Conservation (phyloP, 2,113 vertebrate genomes). For the pig (Sus scrofa) region DNA sequence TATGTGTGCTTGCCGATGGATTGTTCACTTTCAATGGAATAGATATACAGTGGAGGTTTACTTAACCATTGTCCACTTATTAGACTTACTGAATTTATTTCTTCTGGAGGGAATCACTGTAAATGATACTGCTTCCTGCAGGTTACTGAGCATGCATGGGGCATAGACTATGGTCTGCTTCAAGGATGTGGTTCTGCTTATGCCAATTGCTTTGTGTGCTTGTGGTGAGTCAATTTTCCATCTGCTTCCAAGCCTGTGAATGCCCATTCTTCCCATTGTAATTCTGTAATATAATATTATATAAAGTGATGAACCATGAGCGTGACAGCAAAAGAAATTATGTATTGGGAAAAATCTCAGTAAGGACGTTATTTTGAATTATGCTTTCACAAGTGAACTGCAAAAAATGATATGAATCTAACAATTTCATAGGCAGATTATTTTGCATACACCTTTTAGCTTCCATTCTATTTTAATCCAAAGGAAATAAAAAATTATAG, state of each 20-base stretch:
- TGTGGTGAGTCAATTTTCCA: neutral
- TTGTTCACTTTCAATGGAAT: neutral
- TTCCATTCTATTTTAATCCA: conserved; percentile 37
- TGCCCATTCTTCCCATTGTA: conserved; percentile 11
- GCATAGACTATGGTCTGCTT: neutral
- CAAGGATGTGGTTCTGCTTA: neutral
- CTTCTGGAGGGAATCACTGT: neutral
- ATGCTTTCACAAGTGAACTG: neutral
- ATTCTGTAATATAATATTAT: neutral
- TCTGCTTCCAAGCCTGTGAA: neutral
- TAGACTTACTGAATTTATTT: neutral
- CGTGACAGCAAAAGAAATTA: conserved; percentile 27
- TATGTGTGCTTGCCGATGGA: neutral
- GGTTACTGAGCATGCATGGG: neutral
- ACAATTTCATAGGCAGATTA: neutral
- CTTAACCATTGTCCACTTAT: neutral
- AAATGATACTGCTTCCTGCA: neutral
- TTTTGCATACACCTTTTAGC: neutral
- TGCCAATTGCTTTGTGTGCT: neutral
- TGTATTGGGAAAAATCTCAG: conserved; percentile 34
- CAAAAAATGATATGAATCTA: conserved; percentile 1
- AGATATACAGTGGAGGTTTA: neutral
- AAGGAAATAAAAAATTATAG: neutral
- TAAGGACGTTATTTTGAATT: conserved; percentile 39
- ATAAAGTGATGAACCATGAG: neutral